phyloP scores from a whole-genome alignment of 1,140 invertebrate genomes.

The Mycetomoellerius zeteki region DNA sequence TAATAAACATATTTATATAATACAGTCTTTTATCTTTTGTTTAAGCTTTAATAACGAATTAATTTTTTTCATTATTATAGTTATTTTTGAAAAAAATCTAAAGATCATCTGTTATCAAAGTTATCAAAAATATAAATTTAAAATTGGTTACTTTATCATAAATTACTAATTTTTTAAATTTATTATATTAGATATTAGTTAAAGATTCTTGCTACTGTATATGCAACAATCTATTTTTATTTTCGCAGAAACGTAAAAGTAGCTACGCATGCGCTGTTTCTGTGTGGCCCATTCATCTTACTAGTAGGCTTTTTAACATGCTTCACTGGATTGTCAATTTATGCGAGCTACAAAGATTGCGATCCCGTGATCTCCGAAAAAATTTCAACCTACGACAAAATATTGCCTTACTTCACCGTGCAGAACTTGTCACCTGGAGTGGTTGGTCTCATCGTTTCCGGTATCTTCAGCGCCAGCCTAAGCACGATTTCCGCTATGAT shows the following conservation, averaged over 20 bases:
- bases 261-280: constrained; percentile 89
- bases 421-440: constrained; percentile 92
- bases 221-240: not conserved
- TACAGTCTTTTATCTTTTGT: not conserved
- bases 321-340: constrained; percentile 92
- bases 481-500: constrained; percentile 95
- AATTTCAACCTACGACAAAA: constrained; percentile 85
- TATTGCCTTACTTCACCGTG: constrained; percentile 89
- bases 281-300: constrained; percentile 90
- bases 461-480: constrained; percentile 91
- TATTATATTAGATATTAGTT: not conserved
- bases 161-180: not conserved
- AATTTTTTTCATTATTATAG: not conserved
- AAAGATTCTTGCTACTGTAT: not conserved
- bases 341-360: constrained; percentile 91
- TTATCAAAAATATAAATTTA: constrained; percentile 3
- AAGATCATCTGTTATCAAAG: not conserved
- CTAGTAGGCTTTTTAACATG: constrained; percentile 89
- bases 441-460: constrained; percentile 88
- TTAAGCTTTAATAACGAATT: not conserved
- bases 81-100: not conserved
- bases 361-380: constrained; percentile 90
- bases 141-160: too few relatives aligned
- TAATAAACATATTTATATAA: not conserved
- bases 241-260: constrained; percentile 85